Evolutionary conservation across 2,113 vertebrate species (phyloP), one percentile per base, ranked within the genome.

Genomic region (Embiotoca jacksoni): DNA sequence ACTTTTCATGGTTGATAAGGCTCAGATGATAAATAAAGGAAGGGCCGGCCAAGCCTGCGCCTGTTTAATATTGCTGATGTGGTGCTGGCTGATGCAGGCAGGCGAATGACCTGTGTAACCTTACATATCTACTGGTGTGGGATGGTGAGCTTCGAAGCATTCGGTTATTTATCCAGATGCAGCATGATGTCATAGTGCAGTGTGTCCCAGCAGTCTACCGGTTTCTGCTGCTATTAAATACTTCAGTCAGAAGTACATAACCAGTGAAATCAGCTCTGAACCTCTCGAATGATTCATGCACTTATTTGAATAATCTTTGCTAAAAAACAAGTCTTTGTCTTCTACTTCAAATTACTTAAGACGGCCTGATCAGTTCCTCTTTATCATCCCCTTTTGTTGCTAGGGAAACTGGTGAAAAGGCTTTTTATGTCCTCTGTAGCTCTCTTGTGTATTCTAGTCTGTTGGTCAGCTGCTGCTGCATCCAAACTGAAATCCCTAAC

Each of bases 1-100:
- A 85, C 87, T 91, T 94, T 94, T 92, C 82, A 92, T 90, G 88
- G 90, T 81, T 88, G 85, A 90, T 83, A 88, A 88, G 62, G 39
- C 83, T 71, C 60, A 60, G 57, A 63, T 88, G 90, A 91, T 91
- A 89, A 92, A 93, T 89, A 86, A 79, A 81, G 87, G 55, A 65
- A 46, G 60, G 59, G 65, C 72, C 61, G 8, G 39, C 30, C 46
- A 60, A 57, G 68, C 60, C 32, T 63, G 31, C 63, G 56, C 56
- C 50, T 72, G 39, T 81, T 83, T 86, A 85, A 88, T 89, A 87
- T 72, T 90, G 86, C 89, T 91, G 88, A 90, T 88, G 81, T 73
- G 76, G 75, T 72, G 76, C 74, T 71, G 80, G 79, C 37, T 47
- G 31, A 77, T 46, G 62, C 65, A 79, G 36, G 67, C 57, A 59